These are phyloP conservation scores for Rhodinocichla rosea DNA, from an alignment of 2,113 vertebrate species.

Conservation along the genomic window DNA sequence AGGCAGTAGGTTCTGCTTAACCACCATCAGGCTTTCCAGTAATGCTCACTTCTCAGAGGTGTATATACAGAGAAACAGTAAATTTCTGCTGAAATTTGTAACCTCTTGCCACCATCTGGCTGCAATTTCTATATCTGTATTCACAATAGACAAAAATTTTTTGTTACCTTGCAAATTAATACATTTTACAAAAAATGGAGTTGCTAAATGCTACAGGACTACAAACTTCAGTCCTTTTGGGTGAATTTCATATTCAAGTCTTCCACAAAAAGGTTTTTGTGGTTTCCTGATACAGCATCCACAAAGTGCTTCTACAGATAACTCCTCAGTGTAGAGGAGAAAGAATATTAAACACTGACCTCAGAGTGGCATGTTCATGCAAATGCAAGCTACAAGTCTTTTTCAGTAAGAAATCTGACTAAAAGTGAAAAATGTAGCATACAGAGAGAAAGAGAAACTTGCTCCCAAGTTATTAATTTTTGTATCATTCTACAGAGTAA, in stretches of 20 bases:
- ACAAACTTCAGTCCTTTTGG: neutral
- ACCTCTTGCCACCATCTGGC: neutral
- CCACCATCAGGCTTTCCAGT: neutral
- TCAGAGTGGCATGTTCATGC: neutral
- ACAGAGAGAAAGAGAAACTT: neutral
- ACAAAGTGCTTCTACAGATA: neutral
- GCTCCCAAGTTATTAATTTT: neutral
- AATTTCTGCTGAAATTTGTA: neutral
- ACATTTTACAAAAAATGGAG: neutral
- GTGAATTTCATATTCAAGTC: neutral
- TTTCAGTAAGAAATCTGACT: neutral
- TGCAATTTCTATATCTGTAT: neutral
- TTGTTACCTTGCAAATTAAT: neutral
- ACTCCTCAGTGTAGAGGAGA: neutral
- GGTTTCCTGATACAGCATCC: neutral
- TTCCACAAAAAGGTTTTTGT: neutral
- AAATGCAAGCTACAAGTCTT: neutral
- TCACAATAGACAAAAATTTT: neutral
- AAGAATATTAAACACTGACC: neutral
- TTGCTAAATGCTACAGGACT: neutral
- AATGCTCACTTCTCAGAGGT: neutral
- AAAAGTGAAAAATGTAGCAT: neutral
- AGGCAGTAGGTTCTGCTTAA: neutral
- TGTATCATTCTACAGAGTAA: neutral
- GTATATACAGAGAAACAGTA: neutral